A percentile compares a stretch with the other conserved stretches of the same genome.
phyloP scores from a whole-genome alignment of 1,140 invertebrate genomes.

The Penaeus vannamei region DNA sequence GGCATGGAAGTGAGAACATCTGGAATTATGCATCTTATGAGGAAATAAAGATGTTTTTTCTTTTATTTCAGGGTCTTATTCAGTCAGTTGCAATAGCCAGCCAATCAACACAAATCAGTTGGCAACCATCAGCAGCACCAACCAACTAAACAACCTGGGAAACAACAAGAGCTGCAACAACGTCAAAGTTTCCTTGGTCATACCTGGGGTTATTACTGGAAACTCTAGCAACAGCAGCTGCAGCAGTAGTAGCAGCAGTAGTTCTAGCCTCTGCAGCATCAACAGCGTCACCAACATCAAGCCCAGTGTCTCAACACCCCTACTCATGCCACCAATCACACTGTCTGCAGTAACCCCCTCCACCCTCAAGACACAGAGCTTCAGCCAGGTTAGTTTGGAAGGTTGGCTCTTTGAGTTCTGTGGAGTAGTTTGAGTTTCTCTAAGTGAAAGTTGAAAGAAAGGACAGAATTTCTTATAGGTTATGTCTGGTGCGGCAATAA shows the following conservation, averaged over 20 bases:
- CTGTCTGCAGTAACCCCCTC: conserved; percentile 51
- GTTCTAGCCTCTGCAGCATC: conserved; percentile 31
- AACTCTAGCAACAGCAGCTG: conserved; percentile 20
- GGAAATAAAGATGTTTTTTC: neutral
- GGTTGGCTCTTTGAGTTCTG: neutral
- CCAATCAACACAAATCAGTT: conserved; percentile 3
- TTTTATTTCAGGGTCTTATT: conserved; percentile 30
- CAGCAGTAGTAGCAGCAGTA: conserved; percentile 49
- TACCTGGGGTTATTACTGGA: conserved; percentile 47
- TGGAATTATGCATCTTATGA: too few relatives aligned
- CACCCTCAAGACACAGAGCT: conserved; percentile 35
- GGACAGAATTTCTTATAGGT: too few relatives aligned
- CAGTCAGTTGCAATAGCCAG: conserved; percentile 24
- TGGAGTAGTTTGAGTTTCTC: neutral
- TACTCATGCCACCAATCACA: conserved; percentile 42
- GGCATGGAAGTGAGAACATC: too few relatives aligned
- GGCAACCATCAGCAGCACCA: neutral
- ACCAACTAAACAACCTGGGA: neutral
- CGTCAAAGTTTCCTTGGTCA: conserved; percentile 37
- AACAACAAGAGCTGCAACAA: conserved; percentile 31
- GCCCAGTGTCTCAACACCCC: conserved; percentile 43
- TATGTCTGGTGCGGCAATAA: neutral
- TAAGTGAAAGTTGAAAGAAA: neutral
- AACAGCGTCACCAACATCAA: conserved; percentile 47
- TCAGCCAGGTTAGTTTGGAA: conserved; percentile 25